Evolutionary conservation across 2,888 invertebrate species (phyloP).

Genomic region (Spicauda simplicius): DNA sequence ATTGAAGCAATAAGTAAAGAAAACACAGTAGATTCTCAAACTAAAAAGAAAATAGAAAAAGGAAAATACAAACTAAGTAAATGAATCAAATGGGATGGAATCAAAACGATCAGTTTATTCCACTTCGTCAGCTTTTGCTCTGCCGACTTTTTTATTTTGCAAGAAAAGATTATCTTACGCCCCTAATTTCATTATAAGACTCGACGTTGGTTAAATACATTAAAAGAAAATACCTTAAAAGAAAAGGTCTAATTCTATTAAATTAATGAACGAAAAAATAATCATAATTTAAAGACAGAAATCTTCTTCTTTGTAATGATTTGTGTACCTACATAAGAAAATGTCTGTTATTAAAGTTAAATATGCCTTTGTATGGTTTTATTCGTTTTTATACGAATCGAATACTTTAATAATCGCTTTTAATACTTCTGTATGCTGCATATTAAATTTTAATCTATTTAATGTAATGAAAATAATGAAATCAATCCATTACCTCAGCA

Average conservation of each 20-base stretch:
- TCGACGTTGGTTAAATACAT: slow-evolving; percentile 5
- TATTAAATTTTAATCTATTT: background rate
- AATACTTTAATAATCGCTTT: too few species aligned
- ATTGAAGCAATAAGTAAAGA: background rate
- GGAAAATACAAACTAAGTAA: slow-evolving; percentile 23
- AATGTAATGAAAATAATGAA: too few species aligned
- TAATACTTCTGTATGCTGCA: too few species aligned
- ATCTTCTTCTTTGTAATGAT: background rate
- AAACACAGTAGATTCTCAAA: background rate
- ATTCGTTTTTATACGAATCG: too few species aligned
- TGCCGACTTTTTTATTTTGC: slow-evolving; percentile 44
- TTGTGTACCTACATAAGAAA: background rate
- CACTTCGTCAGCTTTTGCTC: slow-evolving; percentile 40
- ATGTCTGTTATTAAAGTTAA: background rate
- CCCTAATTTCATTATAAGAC: slow-evolving; percentile 28
- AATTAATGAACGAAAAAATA: background rate
- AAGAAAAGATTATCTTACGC: slow-evolving; percentile 25
- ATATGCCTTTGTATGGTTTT: too few species aligned
- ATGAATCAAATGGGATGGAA: slow-evolving; percentile 52
- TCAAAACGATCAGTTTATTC: slow-evolving; percentile 52
- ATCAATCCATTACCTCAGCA: background rate
- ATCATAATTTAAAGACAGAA: background rate
- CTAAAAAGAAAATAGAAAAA: slow-evolving; percentile 2
- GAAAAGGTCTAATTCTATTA: background rate
- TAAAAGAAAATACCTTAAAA: slow-evolving; percentile 2